A percentile compares a stretch with the other conserved stretches of the same genome.
Evolutionary conservation across 2,888 invertebrate species (phyloP).

Genomic region (Cenopis cana): DNA sequence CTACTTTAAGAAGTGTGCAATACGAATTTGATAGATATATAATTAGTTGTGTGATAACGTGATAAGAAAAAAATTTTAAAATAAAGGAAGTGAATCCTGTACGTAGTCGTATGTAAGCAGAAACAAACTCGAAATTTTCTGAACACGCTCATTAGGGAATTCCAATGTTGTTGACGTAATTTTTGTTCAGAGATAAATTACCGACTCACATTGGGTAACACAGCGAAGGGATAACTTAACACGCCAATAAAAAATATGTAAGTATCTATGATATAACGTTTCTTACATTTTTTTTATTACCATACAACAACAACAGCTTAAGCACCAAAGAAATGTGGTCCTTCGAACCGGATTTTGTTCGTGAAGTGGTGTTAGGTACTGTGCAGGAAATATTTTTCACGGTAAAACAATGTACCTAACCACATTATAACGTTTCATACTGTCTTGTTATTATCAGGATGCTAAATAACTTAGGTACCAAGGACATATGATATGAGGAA

Average conservation of each 20-base stretch:
- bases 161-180: background rate
- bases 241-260: background rate
- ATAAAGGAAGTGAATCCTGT: too few relatives aligned
- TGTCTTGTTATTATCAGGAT: too few relatives aligned
- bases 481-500: too few relatives aligned
- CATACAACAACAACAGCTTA: background rate
- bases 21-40: conserved; percentile 17
- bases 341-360: background rate
- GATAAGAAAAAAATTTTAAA: too few relatives aligned
- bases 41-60: background rate
- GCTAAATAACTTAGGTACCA: too few relatives aligned
- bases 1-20: conserved; percentile 7
- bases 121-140: background rate
- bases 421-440: too few relatives aligned
- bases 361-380: background rate
- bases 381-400: too few relatives aligned
- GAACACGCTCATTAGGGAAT: background rate
- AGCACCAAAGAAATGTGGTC: background rate
- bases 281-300: background rate
- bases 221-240: background rate
- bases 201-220: background rate
- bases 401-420: too few relatives aligned
- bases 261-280: background rate
- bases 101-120: background rate
- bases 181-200: conserved; percentile 1